Evolutionary conservation across 2,797 vertebrate genomes (phyloP).

Genomic region (Spheniscus humboldti): DNA sequence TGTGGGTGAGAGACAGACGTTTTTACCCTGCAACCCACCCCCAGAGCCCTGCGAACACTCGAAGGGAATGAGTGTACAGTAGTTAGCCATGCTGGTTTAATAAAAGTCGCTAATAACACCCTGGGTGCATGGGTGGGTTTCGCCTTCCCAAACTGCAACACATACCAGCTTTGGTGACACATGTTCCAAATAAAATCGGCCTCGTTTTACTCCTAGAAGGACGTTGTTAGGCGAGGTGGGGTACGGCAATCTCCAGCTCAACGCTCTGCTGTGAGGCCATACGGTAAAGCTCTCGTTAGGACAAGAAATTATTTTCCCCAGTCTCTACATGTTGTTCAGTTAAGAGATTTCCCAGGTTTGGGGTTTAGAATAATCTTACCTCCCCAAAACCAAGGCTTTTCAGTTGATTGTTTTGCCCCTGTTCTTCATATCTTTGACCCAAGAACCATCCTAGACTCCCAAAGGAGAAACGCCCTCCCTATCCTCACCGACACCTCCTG

Average conservation of each 20-base stretch:
- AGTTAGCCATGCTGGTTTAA: neutral
- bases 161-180: slow-evolving; percentile 16
- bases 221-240: slow-evolving; percentile 13
- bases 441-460: neutral
- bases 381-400: neutral
- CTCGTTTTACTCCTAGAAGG: neutral
- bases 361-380: neutral
- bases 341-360: neutral
- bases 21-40: neutral
- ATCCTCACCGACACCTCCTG: neutral
- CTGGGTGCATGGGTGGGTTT: neutral
- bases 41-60: neutral
- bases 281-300: neutral
- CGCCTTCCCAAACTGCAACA: neutral
- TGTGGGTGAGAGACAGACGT: neutral
- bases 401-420: neutral
- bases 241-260: neutral
- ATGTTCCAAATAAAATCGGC: slow-evolving; percentile 19
- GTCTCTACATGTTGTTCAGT: neutral
- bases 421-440: neutral
- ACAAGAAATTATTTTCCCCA: neutral
- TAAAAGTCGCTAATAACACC: neutral
- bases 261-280: neutral
- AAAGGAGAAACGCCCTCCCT: neutral
- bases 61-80: neutral